phyloP scores from a whole-genome alignment of 2,888 invertebrate species.

The Drosophila setosimentum region DNA sequence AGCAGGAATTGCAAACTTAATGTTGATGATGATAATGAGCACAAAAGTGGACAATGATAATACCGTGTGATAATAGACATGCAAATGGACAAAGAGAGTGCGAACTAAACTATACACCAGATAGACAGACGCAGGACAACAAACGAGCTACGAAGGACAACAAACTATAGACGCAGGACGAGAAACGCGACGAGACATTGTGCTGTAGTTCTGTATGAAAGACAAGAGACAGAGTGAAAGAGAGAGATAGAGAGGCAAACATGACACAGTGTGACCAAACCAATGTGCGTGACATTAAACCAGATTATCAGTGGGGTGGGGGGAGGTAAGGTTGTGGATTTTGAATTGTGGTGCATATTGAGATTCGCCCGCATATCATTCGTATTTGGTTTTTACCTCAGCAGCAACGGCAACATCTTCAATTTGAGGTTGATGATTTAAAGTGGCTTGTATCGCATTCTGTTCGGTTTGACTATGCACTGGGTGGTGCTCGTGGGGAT shows the following conservation, averaged over 20 bases:
- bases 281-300: constrained; percentile 42
- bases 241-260: constrained; percentile 4
- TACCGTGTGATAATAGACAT: constrained; percentile 37
- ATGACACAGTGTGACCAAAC: constrained; percentile 42
- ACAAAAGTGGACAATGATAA: constrained; percentile 34
- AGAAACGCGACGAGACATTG: constrained; percentile 1
- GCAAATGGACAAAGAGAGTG: constrained; percentile 33
- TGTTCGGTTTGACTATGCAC: constrained; percentile 13
- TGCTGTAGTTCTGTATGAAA: constrained; percentile 3
- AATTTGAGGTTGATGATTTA: constrained; percentile 25
- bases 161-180: constrained; percentile 21
- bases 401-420: constrained; percentile 36
- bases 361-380: constrained; percentile 15
- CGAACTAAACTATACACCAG: constrained; percentile 35
- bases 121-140: constrained; percentile 20
- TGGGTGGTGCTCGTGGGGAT: constrained; percentile 19
- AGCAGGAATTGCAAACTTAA: constrained; percentile 16
- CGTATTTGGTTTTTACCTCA: constrained; percentile 49
- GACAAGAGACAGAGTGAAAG: constrained; percentile 12
- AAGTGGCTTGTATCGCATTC: constrained; percentile 34
- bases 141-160: constrained; percentile 22
- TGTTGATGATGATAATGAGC: constrained; percentile 40
- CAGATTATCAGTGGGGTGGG: constrained; percentile 15
- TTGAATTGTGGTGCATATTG: constrained; percentile 6
- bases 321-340: not conserved